Evolutionary conservation across 2,888 invertebrate species (phyloP), one percentile per base, ranked within the genome.

Genomic region (Pristionchus fissidentatus): DNA sequence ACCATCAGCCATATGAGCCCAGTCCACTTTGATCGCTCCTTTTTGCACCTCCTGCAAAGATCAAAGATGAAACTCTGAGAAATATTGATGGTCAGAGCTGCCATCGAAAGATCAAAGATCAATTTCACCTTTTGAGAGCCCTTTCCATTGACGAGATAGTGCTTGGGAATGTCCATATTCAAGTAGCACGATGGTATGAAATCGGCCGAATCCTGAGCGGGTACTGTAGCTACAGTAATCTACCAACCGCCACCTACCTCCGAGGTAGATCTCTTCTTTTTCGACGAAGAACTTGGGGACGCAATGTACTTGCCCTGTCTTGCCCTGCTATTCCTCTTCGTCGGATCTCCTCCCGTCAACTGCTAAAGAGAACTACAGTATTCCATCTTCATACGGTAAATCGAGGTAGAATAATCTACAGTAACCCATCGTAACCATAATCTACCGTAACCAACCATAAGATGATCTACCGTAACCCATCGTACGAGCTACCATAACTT

Each of bases 121-220:
- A 62, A 62, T n/a, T n/a, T 3, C 66, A 32, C 78, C 78, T 55
- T 78, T 55, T 55, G 78, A n/a, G 29, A 22, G 22, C 29, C 41
- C 78, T 55, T 55, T 7, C 55, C 78, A 19, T 78, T 38, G 26
- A 43, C 7, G n/a, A n/a, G n/a, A 29, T 78, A 78, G 38, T 78
- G 52, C 78, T 78, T 78, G 46, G 78, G 78, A 22, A 78, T 78
- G 55, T 78, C 55, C 19, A 80, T 60, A 43, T 80, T 80, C 41
- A 80, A 22, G 60, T 80, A 80, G 60, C 57, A 57, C 60, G 80
- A 80, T 2, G 80, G 80, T 15, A 80, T 57, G 80, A 80, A 80
- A n/a, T 80, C 80, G 60, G 60, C 46, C 41, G 80, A 80, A 35
- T 80, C 80, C 49, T 80, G 46, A 1, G 8, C 5, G 26, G 75